A percentile compares a stretch with the other conserved stretches of the same genome.
These are phyloP conservation scores for Drosophila truncata DNA, from an alignment of 1,140 invertebrate genomes.

Conservation along the genomic window DNA sequence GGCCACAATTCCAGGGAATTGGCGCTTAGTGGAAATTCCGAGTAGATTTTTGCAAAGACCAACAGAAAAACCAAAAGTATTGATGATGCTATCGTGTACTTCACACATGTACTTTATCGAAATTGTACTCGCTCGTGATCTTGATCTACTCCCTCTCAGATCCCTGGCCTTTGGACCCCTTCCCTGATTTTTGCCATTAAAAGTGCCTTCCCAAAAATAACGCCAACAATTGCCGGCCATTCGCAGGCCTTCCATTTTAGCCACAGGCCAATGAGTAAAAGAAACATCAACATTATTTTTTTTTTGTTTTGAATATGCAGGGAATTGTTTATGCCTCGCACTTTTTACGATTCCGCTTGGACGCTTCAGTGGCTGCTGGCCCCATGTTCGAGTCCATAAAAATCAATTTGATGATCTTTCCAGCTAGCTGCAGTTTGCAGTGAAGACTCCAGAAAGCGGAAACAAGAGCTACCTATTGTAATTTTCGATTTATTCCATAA, in stretches of 20 bases:
- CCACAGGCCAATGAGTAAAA: constrained; percentile 39
- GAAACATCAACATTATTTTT: constrained; percentile 33
- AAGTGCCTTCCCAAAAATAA: constrained; percentile 57
- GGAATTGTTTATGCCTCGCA: constrained; percentile 57
- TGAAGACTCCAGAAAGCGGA: background rate
- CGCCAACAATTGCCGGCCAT: constrained; percentile 47
- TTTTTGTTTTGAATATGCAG: constrained; percentile 34
- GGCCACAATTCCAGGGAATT: constrained; percentile 20
- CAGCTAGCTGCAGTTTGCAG: constrained; percentile 1
- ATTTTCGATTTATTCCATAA: background rate
- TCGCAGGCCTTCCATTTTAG: constrained; percentile 43
- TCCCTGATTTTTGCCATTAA: constrained; percentile 46
- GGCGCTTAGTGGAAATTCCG: constrained; percentile 25
- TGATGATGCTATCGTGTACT: background rate
- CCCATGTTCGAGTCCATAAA: constrained; percentile 29
- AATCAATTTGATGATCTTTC: constrained; percentile 22
- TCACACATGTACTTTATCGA: constrained; percentile 2
- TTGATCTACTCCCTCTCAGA: constrained; percentile 61
- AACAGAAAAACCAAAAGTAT: constrained; percentile 4
- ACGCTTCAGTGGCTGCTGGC: constrained; percentile 9
- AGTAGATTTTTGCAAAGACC: background rate
- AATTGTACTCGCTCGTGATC: constrained; percentile 41
- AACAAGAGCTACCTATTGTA: background rate
- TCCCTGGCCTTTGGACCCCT: constrained; percentile 60
- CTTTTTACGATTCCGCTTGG: constrained; percentile 42